Evolutionary conservation across 2,113 vertebrate genomes (phyloP).

Genomic region (Myrmecobius fasciatus): DNA sequence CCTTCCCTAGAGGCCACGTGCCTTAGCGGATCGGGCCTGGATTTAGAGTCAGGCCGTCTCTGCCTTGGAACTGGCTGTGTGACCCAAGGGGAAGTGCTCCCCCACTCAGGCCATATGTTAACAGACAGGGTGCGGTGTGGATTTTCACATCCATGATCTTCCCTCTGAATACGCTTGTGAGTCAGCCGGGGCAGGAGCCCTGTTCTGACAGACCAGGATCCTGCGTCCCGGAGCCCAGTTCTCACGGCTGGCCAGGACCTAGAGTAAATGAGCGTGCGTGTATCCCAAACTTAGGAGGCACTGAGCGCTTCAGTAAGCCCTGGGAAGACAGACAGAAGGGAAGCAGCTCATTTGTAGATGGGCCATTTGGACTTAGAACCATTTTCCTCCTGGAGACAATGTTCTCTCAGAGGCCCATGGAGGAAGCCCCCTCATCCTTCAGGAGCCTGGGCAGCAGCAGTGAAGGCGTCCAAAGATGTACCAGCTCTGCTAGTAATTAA

Average conservation of each 20-base stretch:
- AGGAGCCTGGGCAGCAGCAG: too few species aligned
- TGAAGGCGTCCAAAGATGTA: too few species aligned
- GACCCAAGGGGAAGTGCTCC: neutral
- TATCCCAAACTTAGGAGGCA: too few species aligned
- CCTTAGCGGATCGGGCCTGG: too few species aligned
- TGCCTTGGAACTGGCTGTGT: neutral
- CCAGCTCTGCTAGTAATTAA: too few species aligned
- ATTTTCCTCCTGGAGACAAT: too few species aligned
- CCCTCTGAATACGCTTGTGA: neutral
- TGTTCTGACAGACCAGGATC: neutral
- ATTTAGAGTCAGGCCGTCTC: neutral
- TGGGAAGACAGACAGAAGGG: too few species aligned
- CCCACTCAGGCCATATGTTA: neutral
- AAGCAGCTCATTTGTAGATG: too few species aligned
- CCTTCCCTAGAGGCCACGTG: neutral
- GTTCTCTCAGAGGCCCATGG: too few species aligned
- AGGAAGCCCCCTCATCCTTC: too few species aligned
- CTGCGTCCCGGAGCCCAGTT: neutral
- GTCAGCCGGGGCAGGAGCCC: neutral
- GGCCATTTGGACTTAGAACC: too few species aligned
- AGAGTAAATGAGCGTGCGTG: neutral
- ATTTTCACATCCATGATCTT: neutral
- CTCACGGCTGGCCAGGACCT: fast-evolving
- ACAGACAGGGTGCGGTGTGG: neutral
- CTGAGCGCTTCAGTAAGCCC: neutral